Evolutionary conservation across 2,797 vertebrate species (phyloP), one percentile per base, ranked within the genome.

Genomic region (Amphiprion clarkii): DNA sequence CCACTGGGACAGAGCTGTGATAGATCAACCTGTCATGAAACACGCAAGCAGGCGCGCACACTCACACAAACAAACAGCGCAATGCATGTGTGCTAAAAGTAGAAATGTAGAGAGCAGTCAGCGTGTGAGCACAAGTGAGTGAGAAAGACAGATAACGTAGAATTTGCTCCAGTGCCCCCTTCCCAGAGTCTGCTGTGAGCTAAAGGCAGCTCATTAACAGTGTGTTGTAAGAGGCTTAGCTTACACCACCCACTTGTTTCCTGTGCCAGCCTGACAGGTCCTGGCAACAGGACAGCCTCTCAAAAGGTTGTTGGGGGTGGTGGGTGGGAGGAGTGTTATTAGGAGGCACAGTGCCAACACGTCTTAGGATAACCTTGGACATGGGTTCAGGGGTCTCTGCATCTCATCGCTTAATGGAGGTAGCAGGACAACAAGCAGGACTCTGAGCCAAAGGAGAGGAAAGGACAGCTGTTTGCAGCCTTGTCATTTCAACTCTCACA

Each of bases 201-300:
- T 91, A 91, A 92, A 90, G 87, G 89, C 90, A 89, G 87, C 91
- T 90, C 90, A 92, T 94, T 93, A 93, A 85, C 88, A 71, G 85
- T 86, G 85, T 83, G 71, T 69, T 56, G 85, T 88, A 62, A 92
- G 91, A 88, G 79, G 74, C 91, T 91, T 61, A 84, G 76, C 84
- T 90, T 59, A 73, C 76, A 87, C 86, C 89, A 79, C 92, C 84
- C 80, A 92, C 84, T 88, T 83, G 71, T 82, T 92, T 92, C 82
- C 74, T 79, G 88, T 91, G 86, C 88, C 90, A 87, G 89, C 75
- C 83, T 84, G 84, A 91, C 87, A 86, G 90, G 85, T 88, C 87
- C 78, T 92, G 84, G 89, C 87, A 82, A 81, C 82, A 74, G 76
- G 81, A 89, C 79, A 89, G 84, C 70, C 78, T 89, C 83, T 80